Evolutionary conservation across 2,113 vertebrate genomes (phyloP), one percentile per base, ranked within the genome.

Genomic region (Cyanoliseus patagonus): DNA sequence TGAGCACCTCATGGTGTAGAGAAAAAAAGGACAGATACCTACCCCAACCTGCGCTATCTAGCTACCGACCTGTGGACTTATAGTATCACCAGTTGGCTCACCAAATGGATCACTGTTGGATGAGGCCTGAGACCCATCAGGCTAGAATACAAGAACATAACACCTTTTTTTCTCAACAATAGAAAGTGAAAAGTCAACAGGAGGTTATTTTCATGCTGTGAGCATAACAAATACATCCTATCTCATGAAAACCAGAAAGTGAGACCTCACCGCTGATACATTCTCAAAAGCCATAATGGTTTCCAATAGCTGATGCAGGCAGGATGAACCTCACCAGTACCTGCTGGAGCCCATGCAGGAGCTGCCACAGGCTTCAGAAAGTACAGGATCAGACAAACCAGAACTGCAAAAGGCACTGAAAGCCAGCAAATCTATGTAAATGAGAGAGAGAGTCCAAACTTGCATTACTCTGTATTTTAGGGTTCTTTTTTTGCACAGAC

Each of bases 1-100:
- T 63, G 66, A 96, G 91, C 39, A 93, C 93, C 94, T 92, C 37
- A 69, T 70, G 95, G 91, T 86, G 89, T 95, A 96, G 96, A 97
- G 93, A 98, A 98, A 98, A 97, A 98, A 98, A 98, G 98, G 97
- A 98, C 97, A 98, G 98, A 98, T 99, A 99, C 99, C 99, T 99
- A 99, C 99, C 99, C 98, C 98, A 98, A 99, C 98, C 98, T 98
- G 98, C 83, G 98, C 99, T 99, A 99, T 99, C 99, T 99, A 99
- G 99, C 99, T 99, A 98, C 99, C 99, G 98, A 99, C 99, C 99
- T 99, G 98, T 97, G 99, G 99, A 98, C 98, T 99, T 99, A 98
- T 98, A 98, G 98, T 98, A 98, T 99, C 99, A 97, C 98, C 98
- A 98, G 98, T 98, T 97, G 99, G 98, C 97, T 99, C 99, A 97